Base-by-base conservation (phyloP, 2,113 vertebrate species). In the Chrysemys picta region DNA sequence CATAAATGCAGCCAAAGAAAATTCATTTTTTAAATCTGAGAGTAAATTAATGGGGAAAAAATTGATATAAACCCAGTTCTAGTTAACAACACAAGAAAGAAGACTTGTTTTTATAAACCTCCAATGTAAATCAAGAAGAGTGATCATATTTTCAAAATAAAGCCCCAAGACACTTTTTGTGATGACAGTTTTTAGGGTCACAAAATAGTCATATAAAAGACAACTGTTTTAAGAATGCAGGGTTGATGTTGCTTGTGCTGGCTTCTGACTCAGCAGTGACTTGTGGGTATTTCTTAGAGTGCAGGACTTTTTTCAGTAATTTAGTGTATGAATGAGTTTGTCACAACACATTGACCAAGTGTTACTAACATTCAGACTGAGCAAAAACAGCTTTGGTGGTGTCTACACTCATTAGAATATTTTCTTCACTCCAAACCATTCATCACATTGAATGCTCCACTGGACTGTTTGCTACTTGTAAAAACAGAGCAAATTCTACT, bases 121-220 rank as follows among this genome's bases (percentile, higher is more conserved):
- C 38, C 56, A 92, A 35, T 62, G 10, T 69, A 86, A 89, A 93
- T 38, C 21, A 29, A 80, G 38, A 88, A 82, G 89, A 82, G 76
- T 2, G 38, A 38, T 2, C 5, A 93, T 94, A 89, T 57, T 92
- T n/a, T 84, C 45, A 45, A 93, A 62, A 90, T 65, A 53, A 93
- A 93, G 69, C 12, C 86, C 59, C 59, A 82, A 88, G 78, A 93
- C 59, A 62, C 35, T 88, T 84, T 95, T 87, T 65, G 45, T 87
- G 95, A 95, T 87, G 38, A 10, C 29, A 86, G 89, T 95, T 96
- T 72, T 75, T 95, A 93, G 89, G 94, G 88, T 86, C 85, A 54
- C 45, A 84, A 57, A 72, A 80, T 4, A 90, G 45, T 91, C 2
- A 0, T 84, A 86, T 42, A 89, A 95, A 92, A 83, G 2, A 88